Base-by-base conservation (phyloP, 37 sponge, comb jelly and placozoan species). In the Beroe forskalii region DNA sequence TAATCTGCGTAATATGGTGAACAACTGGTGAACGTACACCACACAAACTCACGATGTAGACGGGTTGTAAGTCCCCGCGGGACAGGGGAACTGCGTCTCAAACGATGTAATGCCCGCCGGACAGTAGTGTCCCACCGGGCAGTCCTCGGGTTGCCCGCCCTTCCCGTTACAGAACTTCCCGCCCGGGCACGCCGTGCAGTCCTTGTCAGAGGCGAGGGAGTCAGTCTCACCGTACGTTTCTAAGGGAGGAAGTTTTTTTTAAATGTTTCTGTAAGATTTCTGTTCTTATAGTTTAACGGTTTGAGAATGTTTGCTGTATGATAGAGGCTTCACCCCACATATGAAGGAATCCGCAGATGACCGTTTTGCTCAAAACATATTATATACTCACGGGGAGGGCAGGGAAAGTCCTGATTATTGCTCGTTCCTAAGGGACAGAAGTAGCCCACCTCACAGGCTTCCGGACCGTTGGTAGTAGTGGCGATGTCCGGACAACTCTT, bases 51-150 rank as follows among this genome's bases (percentile, higher is more conserved):
- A 72, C 76, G 28, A 33, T 17, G 76, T 72, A 23, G 40, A 32
- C 3, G 42, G 48, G 48, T 91, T 91, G 40, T 72, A 91, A 36
- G 91, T 91, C 23, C 91, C 91, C 2, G 66, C 64, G 17, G 92
- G 92, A 90, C 92, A 91, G 19, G 92, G 89, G 28, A 62, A 91
- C 55, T 91, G 89, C 4, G 90, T 90, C 22, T 23, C 60, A n/a
- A 27, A 61, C 2, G 24, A n/a, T 20, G 89, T 91, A 8, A 38
- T 14, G 3, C 89, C 92, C 25, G 40, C 67, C 2, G 92, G 92
- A 89, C 92, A 91, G 44, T 91, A 91, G 90, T 91, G 76, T 31
- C 92, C 92, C 24, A 41, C 64, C 8, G 89, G 89, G 32, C 92
- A 91, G 3, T 35, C 38, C 90, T 72, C 40, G 19, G 38, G 40